Base-by-base conservation (phyloP, 2,888 invertebrate genomes). In the Baronia brevicornis region DNA sequence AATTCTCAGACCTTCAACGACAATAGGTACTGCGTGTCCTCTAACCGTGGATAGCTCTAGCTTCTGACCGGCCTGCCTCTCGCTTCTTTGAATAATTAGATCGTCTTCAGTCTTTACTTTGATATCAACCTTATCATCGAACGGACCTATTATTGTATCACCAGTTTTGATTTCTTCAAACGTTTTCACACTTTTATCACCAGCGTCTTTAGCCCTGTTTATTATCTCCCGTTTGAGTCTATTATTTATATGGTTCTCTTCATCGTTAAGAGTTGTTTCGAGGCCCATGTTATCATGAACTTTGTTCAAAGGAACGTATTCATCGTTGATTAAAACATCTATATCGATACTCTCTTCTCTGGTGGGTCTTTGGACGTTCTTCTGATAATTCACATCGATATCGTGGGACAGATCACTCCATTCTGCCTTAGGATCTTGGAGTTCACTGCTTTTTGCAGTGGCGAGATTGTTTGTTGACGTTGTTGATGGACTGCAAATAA, bases 1-100 rank as follows among this genome's bases (percentile, higher is more conserved):
- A 1, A 90, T 63, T 26, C 89, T 73, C 2, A 90, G 31, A 1
- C 89, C 89, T 25, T 85, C 80, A 4, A 89, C 73, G 28, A 57
- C 51, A 0, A 84, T 47, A 0, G 38, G 20, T 0, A 39, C 17
- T 0, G 41, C 43, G 9, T 44, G 58, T 3, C 49, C 48, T 28
- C 41, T 57, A 0, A 65, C 64, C 2, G 50, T 53, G 1, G 52
- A 46, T 9, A 60, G 61, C 7, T 65, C 64, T 3, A 39, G 33
- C 13, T 49, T 46, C 0, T 44, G 35, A 5, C 38, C 42, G 1
- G 50, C 33, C 1, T 57, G 50, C 1, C 65, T 21, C 8, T 43
- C 26, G 14, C 23, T 44, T 8, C 43, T 34, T 5, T 38, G 23
- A 11, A 38, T 33, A 22, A 43, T 45, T 1, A 42, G 22, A 2